Evolutionary conservation across 2,888 invertebrate species (phyloP), one percentile per base, ranked within the genome.

Genomic region (Drosophila subsilvestris): DNA sequence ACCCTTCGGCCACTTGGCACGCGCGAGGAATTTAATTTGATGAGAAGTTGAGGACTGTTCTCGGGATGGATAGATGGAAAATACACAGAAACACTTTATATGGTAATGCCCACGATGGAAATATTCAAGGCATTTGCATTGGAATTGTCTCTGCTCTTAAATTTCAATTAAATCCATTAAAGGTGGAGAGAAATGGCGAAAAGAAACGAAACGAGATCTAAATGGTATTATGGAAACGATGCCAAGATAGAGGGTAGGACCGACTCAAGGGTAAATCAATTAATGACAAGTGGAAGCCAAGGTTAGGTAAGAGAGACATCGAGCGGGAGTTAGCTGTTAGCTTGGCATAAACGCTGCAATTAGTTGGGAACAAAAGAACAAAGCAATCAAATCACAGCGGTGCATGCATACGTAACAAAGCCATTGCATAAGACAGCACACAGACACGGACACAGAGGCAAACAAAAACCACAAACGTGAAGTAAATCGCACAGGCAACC

Each of bases 51-150:
- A n/a, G 42, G 53, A 25, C 27, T n/a, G n/a, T n/a, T n/a, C n/a
- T n/a, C n/a, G 25, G 45, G 18, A 43, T 22, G 57, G n/a, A 47
- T 25, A 60, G 45, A 54, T 50, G 47, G 54, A 59, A 51, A 73
- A 73, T 32, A 44, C 68, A 73, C 51, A 57, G 51, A 84, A 72
- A 63, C 75, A 77, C 69, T 88, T 56, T 88, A 82, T 86, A 88
- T 83, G 86, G 50, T 88, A 88, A 82, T 88, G 66, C 65, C 70
- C 17, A 20, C 17, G 58, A 70, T 45, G 70, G 37, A 29, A 76
- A 60, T 49, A 55, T 54, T 62, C 32, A n/a, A 47, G 54, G 20
- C 45, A 73, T 81, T 87, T 87, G 66, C 75, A 84, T 86, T 25
- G 29, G 29, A 75, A 73, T 63, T 63, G 65, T 63, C 66, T 29